Base-by-base conservation (phyloP, 2,113 vertebrate genomes). In the Oriolus oriolus region DNA sequence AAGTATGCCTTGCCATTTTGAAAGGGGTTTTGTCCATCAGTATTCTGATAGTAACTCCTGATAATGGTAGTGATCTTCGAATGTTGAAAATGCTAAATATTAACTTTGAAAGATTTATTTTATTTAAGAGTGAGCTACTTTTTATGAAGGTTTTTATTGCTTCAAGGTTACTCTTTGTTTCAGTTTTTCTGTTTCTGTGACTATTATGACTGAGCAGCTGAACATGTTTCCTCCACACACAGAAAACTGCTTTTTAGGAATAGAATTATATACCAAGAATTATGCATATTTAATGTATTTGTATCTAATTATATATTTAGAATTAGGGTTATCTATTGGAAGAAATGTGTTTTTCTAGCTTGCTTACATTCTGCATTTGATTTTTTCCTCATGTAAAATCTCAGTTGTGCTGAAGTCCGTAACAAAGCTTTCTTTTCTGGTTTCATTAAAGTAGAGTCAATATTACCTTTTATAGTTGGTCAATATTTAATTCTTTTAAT, bases 11-110 rank as follows among this genome's bases (percentile, higher is more conserved):
- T 89, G 45, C 63, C 56, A 27, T 85, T 89, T 94, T 76, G 50
- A 91, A 89, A 90, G 74, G 52, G 44, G 64, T 91, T 95, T 96
- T 84, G n/a, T 91, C 92, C 50, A 33, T 97, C 64, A 86, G 8
- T 96, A 66, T 71, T 73, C 54, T 94, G 85, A 95, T 90, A 95
- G 92, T 82, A 91, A 57, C 30, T 92, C 56, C 52, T 94, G 92
- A 94, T 79, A 79, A 59, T 26, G 24, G 23, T 41, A 31, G 45
- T 70, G n/a, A 78, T 71, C 78, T 73, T 76, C 0, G 0, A 80
- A 83, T 76, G 64, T 54, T 86, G 52, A 89, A 85, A 95, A 78
- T 80, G 39, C 47, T 70, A 28, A 91, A 69, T 65, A 71, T 52
- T 89, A 33, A 71, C n/a, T 89, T 80, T 31, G n/a, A 42, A 80